Conservation (phyloP, 2,888 invertebrate species). For the Drepanosiphum platanoidis region DNA sequence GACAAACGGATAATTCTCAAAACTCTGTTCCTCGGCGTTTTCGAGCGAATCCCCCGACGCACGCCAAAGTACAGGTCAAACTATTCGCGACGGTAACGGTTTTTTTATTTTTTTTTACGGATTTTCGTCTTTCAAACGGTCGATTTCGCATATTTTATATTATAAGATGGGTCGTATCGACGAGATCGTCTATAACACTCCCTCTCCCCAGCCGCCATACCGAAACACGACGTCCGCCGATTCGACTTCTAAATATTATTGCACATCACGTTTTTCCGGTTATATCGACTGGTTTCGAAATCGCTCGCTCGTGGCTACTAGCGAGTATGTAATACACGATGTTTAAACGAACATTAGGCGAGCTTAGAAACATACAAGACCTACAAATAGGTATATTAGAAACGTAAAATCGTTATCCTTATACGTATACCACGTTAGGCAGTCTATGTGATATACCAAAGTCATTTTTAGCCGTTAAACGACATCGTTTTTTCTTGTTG, state of each 20-base stretch:
- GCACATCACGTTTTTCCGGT: slow-evolving; percentile 49
- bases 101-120: too few species aligned
- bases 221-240: background rate
- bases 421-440: too few species aligned
- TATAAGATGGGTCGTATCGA: background rate
- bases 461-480: too few species aligned
- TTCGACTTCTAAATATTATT: background rate
- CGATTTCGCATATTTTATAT: background rate
- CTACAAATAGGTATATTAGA: background rate
- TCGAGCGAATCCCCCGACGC: too few species aligned
- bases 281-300: slow-evolving; percentile 7
- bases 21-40: too few species aligned
- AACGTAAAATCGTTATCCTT: too few species aligned
- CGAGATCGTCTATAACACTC: background rate
- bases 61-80: background rate
- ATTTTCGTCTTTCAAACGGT: background rate
- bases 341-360: background rate
- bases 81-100: too few species aligned
- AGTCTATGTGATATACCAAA: too few species aligned
- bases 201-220: background rate
- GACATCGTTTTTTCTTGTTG: too few species aligned
- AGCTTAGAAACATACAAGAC: background rate
- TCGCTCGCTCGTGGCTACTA: background rate
- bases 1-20: too few species aligned
- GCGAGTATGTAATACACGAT: background rate